Conservation (phyloP, 2,113 vertebrate genomes). For the Megalops atlanticus region DNA sequence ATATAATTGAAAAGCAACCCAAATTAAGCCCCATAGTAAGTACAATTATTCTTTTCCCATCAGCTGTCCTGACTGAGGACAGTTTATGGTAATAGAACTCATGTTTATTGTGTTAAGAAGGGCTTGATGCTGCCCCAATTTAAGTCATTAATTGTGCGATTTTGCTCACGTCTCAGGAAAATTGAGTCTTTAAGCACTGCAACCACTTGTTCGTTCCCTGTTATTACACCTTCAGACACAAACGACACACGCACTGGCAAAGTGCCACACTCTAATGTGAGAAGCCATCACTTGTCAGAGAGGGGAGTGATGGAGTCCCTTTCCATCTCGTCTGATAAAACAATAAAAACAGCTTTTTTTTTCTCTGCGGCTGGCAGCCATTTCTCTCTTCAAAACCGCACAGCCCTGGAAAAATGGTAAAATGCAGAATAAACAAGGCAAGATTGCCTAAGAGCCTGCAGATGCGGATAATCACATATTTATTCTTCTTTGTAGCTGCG, state of each 20-base stretch:
- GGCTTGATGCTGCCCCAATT: conserved; percentile 63
- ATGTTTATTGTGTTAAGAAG: conserved; percentile 62
- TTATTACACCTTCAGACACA: not conserved
- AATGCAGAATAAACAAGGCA: conserved; percentile 20
- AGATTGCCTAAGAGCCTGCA: conserved; percentile 26
- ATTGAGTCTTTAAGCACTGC: not conserved
- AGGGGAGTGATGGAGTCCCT: not conserved
- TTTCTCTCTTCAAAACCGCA: conserved; percentile 24
- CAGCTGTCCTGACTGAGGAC: conserved; percentile 45
- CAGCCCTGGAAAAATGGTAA: conserved; percentile 15
- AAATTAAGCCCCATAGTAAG: conserved; percentile 47
- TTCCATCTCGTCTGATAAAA: not conserved
- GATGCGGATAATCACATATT: conserved; percentile 23
- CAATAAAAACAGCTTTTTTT: not conserved
- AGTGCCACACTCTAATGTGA: not conserved
- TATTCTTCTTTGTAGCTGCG: conserved; percentile 26
- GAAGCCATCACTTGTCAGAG: conserved; percentile 12
- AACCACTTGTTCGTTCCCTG: not conserved
- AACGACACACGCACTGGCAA: not conserved
- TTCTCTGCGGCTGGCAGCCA: conserved; percentile 15
- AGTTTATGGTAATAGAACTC: conserved; percentile 64
- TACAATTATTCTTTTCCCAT: conserved; percentile 61
- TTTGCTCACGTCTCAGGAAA: not conserved
- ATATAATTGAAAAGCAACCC: conserved; percentile 56
- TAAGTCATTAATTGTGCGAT: conserved; percentile 58